Conservation (phyloP, 2,888 invertebrate genomes). For the Trisateles emortualis region DNA sequence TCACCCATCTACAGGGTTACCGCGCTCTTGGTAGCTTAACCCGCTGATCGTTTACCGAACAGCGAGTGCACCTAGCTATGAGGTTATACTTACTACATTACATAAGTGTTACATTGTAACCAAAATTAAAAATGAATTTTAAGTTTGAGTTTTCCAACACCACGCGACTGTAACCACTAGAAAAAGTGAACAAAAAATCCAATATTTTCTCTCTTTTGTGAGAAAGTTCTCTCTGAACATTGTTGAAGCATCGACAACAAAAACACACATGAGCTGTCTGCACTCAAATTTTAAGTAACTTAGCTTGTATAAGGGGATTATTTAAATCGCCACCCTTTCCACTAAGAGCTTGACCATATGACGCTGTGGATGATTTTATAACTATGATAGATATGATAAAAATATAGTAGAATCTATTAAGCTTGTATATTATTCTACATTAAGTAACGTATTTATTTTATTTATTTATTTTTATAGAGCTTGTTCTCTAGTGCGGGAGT, state of each 20-base stretch:
- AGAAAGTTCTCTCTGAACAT: background rate
- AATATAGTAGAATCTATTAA: too few relatives aligned
- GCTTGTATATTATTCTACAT: too few relatives aligned
- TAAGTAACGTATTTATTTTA: too few relatives aligned
- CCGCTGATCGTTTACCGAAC: too few relatives aligned
- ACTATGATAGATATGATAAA: background rate
- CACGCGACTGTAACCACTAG: background rate
- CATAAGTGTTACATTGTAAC: too few relatives aligned
- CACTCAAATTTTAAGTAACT: conserved; percentile 40
- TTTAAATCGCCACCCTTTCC: conserved; percentile 28
- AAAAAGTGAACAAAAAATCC: background rate
- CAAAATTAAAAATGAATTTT: too few relatives aligned
- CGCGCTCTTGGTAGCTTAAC: too few relatives aligned
- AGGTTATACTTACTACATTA: too few relatives aligned
- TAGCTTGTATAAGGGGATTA: conserved; percentile 41
- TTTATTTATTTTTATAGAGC: too few relatives aligned
- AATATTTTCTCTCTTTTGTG: background rate
- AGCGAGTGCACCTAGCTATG: too few relatives aligned
- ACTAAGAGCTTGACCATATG: background rate
- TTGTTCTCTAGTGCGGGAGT: too few relatives aligned
- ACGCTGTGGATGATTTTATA: background rate
- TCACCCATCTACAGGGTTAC: too few relatives aligned
- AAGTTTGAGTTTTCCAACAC: background rate
- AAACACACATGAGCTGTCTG: conserved; percentile 7
- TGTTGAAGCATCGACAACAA: conserved; percentile 5